Evolutionary conservation across 2,888 invertebrate genomes (phyloP), one percentile per base, ranked within the genome.

Genomic region (Nomada fucata): DNA sequence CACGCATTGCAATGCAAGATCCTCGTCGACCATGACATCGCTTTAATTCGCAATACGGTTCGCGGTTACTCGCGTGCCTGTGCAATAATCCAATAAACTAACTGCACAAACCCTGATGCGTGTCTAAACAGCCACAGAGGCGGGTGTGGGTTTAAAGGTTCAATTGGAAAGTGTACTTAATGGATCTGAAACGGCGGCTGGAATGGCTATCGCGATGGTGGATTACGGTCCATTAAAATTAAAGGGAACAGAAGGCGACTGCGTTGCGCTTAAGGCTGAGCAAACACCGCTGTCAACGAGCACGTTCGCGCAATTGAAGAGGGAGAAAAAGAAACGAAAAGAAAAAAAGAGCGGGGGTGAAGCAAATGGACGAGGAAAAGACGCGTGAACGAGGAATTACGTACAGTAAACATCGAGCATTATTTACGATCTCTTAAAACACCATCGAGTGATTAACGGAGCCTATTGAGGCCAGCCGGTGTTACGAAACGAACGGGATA

Each of bases 151-250:
- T 72, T 85, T 67, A 70, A 86, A 73, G 79, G 82, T 88, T 83
- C 83, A 87, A 88, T 84, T 88, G 86, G 78, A 85, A 86, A 86
- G 86, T 84, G 84, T 71, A 61, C 72, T 80, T 80, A 86, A 81
- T 83, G 65, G 76, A 82, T 79, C 77, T 79, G 70, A 78, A 83
- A 75, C 76, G 73, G 23, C 75, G 72, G 73, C 77, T 63, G 78
- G 74, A 72, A 84, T 73, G 73, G 65, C 79, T 57, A 72, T 76
- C 82, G 81, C 42, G 84, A 78, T 67, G 84, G 73, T 61, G 84
- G 81, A 88, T 87, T 86, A 88, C 67, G 61, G 53, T 61, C 76
- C 78, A 85, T 88, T 75, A 69, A 50, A 79, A 79, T 87, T 85
- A 79, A 84, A 75, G 55, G 71, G 87, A 88, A 88, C 79, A 85